These are phyloP conservation scores for Folsomia manolachei DNA, from an alignment of 2,888 invertebrate species.

Conservation along the genomic window DNA sequence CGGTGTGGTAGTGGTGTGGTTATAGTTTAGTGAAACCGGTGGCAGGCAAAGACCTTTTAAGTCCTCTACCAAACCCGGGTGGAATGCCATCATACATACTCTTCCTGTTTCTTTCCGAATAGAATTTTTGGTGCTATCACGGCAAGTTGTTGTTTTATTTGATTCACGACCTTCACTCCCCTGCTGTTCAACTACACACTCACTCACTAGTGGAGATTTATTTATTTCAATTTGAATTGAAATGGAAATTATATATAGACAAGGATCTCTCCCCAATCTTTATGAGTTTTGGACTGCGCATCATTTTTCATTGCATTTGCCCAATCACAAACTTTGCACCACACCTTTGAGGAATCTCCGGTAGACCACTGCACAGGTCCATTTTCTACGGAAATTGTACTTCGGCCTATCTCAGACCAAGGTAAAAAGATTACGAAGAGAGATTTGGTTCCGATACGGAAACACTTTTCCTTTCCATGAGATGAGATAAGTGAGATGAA, in stretches of 20 bases:
- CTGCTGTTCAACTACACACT: too few relatives aligned
- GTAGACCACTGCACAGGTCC: too few relatives aligned
- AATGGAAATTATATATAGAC: constrained; percentile 21
- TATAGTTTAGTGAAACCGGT: too few relatives aligned
- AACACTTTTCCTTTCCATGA: constrained; percentile 18
- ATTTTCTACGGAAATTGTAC: too few relatives aligned
- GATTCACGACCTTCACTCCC: not conserved
- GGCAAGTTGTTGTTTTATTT: not conserved
- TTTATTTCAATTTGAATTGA: constrained; percentile 20
- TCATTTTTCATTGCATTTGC: too few relatives aligned
- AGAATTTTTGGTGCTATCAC: too few relatives aligned
- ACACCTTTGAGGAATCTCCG: not conserved
- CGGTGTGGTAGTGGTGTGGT: not conserved
- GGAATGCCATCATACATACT: not conserved
- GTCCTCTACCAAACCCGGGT: not conserved
- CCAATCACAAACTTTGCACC: too few relatives aligned
- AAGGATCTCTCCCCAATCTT: constrained; percentile 9
- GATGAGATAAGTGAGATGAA: too few relatives aligned
- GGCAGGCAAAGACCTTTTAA: not conserved
- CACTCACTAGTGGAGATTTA: constrained; percentile 21
- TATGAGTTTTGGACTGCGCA: too few relatives aligned
- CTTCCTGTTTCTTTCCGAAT: too few relatives aligned
- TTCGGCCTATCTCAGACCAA: too few relatives aligned
- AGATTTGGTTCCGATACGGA: not conserved
- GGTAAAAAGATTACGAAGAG: not conserved